Evolutionary conservation across 1,140 invertebrate species (phyloP), one percentile per base, ranked within the genome.

Genomic region (Augochlora pura): DNA sequence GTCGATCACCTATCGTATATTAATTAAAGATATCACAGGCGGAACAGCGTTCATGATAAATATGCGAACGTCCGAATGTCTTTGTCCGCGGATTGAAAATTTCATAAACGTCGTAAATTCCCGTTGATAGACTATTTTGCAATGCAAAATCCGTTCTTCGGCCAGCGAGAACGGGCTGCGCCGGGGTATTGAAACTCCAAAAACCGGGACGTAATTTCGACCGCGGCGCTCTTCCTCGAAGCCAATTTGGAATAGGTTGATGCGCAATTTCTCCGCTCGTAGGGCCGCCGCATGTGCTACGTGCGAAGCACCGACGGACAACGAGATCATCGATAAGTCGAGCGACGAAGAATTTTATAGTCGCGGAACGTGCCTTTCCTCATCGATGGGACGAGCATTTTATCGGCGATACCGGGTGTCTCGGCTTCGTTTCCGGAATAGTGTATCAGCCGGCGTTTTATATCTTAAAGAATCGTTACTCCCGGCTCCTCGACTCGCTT

Each of bases 311-410:
- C 65, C 73, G 38, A 8, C 14, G 25, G 54, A 59, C 65, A 76
- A 68, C 68, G 32, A 27, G 59, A 77, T 64, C 42, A 52, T 42
- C 68, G 59, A 71, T 77, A 77, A 77, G 75, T 52, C 57, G 21
- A 38, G 42, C 54, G 57, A 25, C 38, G 66, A 49, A 38, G 68
- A 71, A 71, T 77, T 77, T 77, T 71, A 77, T 64, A 63, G 75
- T 63, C 68, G n/a, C 59, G 59, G 63, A 63, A 77, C 75, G 75
- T 71, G 74, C 18, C 39, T 23, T n/a, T 9, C 6, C 27, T 25
- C n/a, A n/a, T 52, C 66, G 42, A 38, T 62, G 21, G 67, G 32
- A 52, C 42, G 59, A 63, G 67, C 39, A 63, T 77, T 77, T 77
- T 77, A 77, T 77, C 75, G 75, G 0, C 16, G 39, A 25, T 49